Evolutionary conservation across 2,888 invertebrate genomes (phyloP).

Genomic region (Acleris cristana): DNA sequence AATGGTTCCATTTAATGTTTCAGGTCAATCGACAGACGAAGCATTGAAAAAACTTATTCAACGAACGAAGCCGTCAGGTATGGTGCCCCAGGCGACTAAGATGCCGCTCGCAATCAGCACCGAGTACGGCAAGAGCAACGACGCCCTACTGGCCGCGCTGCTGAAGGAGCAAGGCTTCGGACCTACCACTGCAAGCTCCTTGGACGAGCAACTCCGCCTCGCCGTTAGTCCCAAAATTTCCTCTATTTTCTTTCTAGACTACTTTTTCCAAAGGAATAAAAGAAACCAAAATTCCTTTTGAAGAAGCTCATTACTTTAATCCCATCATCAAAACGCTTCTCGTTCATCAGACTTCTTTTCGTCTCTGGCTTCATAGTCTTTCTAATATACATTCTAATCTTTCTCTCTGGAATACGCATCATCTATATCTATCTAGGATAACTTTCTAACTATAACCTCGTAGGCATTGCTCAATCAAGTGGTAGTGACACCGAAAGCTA

Average conservation of each 20-base stretch:
- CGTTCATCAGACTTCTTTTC: conserved; percentile 34
- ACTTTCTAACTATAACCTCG: conserved; percentile 67
- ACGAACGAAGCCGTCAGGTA: conserved; percentile 63
- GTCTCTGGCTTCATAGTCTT: conserved; percentile 33
- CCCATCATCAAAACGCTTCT: conserved; percentile 35
- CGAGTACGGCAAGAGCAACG: conserved; percentile 85
- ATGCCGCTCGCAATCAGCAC: conserved; percentile 75
- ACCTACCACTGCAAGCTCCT: conserved; percentile 86
- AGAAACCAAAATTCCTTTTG: conserved; percentile 34
- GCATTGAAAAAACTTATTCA: conserved; percentile 71
- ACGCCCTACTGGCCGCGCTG: conserved; percentile 87
- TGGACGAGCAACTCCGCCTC: conserved; percentile 83
- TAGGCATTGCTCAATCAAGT: conserved; percentile 84
- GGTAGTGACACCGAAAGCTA: conserved; percentile 80
- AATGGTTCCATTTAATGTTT: conserved; percentile 40
- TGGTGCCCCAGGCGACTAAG: conserved; percentile 73
- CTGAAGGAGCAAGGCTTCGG: conserved; percentile 89
- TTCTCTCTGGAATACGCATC: conserved; percentile 43
- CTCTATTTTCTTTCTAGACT: conserved; percentile 41
- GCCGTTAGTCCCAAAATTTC: conserved; percentile 75
- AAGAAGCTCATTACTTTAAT: conserved; percentile 35
- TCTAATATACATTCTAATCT: conserved; percentile 40
- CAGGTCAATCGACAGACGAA: conserved; percentile 76
- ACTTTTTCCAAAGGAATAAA: conserved; percentile 32
- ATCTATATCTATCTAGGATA: conserved; percentile 44